phyloP scores from a whole-genome alignment of 2,888 invertebrate species.

The Cryptus armator region DNA sequence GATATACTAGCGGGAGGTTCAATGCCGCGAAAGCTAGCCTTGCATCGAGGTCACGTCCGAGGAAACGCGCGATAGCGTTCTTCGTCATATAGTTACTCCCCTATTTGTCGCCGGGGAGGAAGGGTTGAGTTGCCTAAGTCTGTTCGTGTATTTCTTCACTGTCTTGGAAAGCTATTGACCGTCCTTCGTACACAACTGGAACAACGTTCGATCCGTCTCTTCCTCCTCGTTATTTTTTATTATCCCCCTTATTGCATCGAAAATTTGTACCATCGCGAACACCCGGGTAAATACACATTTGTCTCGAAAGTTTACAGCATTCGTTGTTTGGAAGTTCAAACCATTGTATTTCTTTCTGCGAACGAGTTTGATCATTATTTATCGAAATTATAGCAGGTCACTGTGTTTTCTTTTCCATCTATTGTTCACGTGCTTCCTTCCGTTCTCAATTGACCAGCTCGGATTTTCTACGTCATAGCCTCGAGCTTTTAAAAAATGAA shows the following conservation, averaged over 20 bases:
- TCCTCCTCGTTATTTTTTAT: background rate
- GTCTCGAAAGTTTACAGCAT: background rate
- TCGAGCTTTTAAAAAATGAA: slow-evolving; percentile 14
- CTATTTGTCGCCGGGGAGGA: slow-evolving; percentile 12
- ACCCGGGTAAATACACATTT: background rate
- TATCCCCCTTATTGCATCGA: background rate
- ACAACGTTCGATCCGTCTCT: slow-evolving; percentile 3
- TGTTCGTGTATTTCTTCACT: background rate
- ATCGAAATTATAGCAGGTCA: background rate
- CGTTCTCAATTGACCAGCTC: background rate
- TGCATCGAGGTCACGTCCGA: slow-evolving; percentile 67
- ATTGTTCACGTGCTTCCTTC: background rate
- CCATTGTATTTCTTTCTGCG: background rate
- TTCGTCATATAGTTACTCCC: slow-evolving; percentile 1
- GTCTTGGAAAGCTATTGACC: background rate
- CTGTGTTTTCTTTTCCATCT: background rate
- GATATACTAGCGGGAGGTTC: slow-evolving; percentile 63
- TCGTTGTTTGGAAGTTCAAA: background rate
- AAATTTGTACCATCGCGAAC: background rate
- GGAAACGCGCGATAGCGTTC: slow-evolving; percentile 54
- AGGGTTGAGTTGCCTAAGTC: slow-evolving; percentile 6
- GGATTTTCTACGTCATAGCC: background rate
- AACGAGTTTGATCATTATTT: slow-evolving; percentile 19
- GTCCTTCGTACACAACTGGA: background rate
- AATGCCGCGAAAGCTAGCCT: slow-evolving; percentile 63